Conservation (phyloP, 2,797 vertebrate species). For the Sternarchorhynchus goeldii region DNA sequence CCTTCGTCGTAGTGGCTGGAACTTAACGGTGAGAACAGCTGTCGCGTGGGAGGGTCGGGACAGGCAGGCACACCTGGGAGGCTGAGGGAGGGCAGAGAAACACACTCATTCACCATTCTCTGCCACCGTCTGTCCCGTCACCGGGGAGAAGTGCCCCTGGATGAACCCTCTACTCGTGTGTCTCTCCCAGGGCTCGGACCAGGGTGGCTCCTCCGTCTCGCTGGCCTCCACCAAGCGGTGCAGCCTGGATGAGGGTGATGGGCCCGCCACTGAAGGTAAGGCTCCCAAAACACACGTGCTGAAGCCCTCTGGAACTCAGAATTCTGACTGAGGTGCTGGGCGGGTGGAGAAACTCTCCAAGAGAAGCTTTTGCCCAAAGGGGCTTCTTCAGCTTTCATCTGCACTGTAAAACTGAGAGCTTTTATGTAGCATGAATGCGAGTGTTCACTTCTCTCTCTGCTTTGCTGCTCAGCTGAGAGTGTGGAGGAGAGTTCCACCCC, state of each 20-base stretch:
- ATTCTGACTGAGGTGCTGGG: background rate
- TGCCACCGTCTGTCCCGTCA: background rate
- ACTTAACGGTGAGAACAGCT: slow-evolving; percentile 47
- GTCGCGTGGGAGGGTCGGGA: slow-evolving; percentile 5
- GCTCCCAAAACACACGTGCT: background rate
- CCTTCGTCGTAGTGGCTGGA: slow-evolving; percentile 21
- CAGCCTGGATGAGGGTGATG: slow-evolving; percentile 95
- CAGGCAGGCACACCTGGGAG: background rate
- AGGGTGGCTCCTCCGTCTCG: slow-evolving; percentile 93
- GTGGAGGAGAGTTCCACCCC: slow-evolving; percentile 86
- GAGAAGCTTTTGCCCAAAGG: background rate
- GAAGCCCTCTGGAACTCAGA: background rate
- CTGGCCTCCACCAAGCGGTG: slow-evolving; percentile 96
- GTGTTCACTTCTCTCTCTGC: slow-evolving; percentile 8
- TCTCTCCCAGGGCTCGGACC: slow-evolving; percentile 84
- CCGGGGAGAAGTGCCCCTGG: background rate
- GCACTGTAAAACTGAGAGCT: background rate
- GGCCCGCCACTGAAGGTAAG: slow-evolving; percentile 83
- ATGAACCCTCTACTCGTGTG: background rate
- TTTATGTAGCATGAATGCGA: background rate
- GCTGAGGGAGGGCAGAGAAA: background rate
- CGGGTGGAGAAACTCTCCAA: background rate
- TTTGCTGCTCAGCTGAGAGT: slow-evolving; percentile 75
- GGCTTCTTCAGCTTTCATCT: background rate
- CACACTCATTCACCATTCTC: background rate